Evolutionary conservation across 1,140 invertebrate species (phyloP).

Genomic region (Anthonomus grandis): DNA sequence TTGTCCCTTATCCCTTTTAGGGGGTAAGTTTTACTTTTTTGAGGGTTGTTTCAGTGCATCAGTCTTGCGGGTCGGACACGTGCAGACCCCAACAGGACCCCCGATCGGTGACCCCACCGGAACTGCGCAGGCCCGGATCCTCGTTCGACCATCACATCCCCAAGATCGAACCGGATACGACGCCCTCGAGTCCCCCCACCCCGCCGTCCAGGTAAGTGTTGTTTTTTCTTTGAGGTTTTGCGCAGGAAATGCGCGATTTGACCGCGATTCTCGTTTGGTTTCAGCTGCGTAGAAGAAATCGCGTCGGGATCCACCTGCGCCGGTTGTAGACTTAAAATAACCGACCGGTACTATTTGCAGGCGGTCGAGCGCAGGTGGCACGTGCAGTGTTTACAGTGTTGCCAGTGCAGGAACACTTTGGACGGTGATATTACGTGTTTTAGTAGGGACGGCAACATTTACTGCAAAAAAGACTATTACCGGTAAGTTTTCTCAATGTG

Average conservation of each 20-base stretch:
- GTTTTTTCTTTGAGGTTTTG: background rate
- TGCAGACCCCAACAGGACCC: constrained; percentile 36
- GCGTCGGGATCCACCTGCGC: constrained; percentile 66
- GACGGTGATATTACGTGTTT: constrained; percentile 93
- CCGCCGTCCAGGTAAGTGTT: constrained; percentile 24
- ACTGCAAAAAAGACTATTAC: constrained; percentile 97
- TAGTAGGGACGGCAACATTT: constrained; percentile 89
- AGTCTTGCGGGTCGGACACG: constrained; percentile 43
- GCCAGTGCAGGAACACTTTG: constrained; percentile 83
- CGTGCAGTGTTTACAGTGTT: constrained; percentile 85
- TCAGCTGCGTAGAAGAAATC: constrained; percentile 37
- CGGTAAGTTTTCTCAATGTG: no score
- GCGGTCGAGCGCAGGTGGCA: constrained; percentile 94
- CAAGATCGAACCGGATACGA: constrained; percentile 53
- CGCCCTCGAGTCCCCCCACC: constrained; percentile 48
- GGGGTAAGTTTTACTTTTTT: no score
- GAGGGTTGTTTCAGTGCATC: constrained; percentile 32
- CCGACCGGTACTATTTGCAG: constrained; percentile 88
- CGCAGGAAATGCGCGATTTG: background rate
- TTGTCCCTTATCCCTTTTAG: no score
- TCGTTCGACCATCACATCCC: constrained; percentile 52
- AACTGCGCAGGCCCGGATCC: constrained; percentile 38
- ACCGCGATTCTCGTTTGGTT: constrained; percentile 6
- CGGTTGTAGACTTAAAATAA: constrained; percentile 79
- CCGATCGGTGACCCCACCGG: constrained; percentile 40